Base-by-base conservation (phyloP, 30 jellyfish, hydroid and myxozoan genomes). In the Aurelia aurita complex sp. Pacific region DNA sequence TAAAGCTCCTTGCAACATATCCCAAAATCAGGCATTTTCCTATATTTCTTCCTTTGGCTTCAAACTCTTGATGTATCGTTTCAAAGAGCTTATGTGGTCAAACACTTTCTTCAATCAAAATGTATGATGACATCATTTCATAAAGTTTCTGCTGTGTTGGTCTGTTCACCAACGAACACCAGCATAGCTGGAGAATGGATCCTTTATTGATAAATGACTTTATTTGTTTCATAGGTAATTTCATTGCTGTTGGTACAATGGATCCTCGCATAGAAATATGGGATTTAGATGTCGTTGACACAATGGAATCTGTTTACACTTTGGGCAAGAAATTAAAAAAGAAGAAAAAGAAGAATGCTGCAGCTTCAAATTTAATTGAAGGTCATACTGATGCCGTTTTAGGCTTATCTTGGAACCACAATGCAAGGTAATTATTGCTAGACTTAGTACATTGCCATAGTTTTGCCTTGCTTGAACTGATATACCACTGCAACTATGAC, bases 201-300 rank as follows among this genome's bases (percentile, higher is more conserved):
- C 50, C 50, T 38, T 38, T 4, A 38, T 38, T 40, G 52, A 40
- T 10, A 46, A 46, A 9, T 1, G 4, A 46, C 15, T 46, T 46
- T 46, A 46, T 46, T 46, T 46, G 15, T 46, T 7, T 46, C 57
- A 46, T 40, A 92, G 98, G 98, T 4, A 92, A 86, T 57, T 81
- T 79, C 60, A 68, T 87, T 55, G 98, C 98, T 29, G 96, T 92
- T 81, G 98, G 98, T 33, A 92, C 98, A 2, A 92, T 92, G 98
- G 98, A 92, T 71, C 98, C 96, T 59, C 97, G 77, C 62, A 92
- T 92, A 19, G 94, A 86, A 61, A 79, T 92, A 19, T 92, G 98
- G 98, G 98, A 92, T 79, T 73, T 92, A 57, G 98, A 92, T 81
- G 85, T 92, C 66, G 98, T 92, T 1, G 97, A 92, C 61, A 77